Percentiles rank a stretch among this genome's conserved stretches.
These are phyloP conservation scores for Platycercus adscitus DNA, from an alignment of 2,113 vertebrate species.

Conservation along the genomic window DNA sequence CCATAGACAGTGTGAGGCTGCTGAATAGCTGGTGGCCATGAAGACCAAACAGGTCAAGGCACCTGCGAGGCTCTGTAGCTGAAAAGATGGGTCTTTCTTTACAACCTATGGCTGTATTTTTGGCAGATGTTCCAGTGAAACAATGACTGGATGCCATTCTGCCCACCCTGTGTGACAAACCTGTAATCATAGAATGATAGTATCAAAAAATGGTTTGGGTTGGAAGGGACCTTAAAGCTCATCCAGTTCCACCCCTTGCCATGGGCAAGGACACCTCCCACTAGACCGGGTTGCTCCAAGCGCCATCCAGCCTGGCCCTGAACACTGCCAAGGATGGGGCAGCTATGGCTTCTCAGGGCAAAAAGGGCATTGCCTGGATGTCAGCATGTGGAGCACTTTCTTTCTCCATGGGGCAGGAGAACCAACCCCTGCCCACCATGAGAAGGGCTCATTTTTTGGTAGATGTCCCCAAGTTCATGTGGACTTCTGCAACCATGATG, in stretches of 20 bases:
- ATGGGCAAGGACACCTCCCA: not conserved
- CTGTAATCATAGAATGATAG: not conserved
- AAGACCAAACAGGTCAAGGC: not conserved
- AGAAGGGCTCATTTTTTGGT: not conserved
- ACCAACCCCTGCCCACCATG: not conserved
- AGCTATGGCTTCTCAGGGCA: not conserved
- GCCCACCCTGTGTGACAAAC: not conserved
- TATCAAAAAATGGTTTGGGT: not conserved
- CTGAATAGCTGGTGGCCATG: not conserved
- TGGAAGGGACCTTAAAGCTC: not conserved
- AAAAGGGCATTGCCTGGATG: not conserved
- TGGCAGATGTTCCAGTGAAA: not conserved
- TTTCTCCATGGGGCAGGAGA: not conserved
- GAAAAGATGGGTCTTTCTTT: not conserved
- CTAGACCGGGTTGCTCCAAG: not conserved
- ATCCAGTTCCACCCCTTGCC: not conserved
- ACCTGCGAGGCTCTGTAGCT: not conserved
- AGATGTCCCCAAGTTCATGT: not conserved
- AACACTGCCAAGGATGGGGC: not conserved
- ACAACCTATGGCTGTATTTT: not conserved
- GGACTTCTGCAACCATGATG: not conserved
- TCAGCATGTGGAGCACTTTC: not conserved
- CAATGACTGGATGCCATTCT: not conserved
- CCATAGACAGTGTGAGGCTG: not conserved
- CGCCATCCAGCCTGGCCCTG: not conserved